Evolutionary conservation across 2,797 vertebrate species (phyloP), one percentile per base, ranked within the genome.

Genomic region (Aeoliscus strigatus): DNA sequence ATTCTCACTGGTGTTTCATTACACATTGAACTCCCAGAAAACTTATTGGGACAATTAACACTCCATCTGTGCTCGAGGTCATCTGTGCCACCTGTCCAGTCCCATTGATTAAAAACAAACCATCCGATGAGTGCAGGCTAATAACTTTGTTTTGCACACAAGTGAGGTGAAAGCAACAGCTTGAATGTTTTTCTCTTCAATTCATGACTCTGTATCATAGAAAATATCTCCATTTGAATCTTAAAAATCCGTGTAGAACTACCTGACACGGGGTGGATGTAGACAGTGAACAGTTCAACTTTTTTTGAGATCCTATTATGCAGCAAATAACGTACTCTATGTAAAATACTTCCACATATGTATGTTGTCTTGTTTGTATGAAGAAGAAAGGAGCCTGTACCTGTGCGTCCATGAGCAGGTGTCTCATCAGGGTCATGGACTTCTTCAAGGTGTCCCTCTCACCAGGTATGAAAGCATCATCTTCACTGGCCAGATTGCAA

Each of bases 351-450:
- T 21, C 3, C 3, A 21, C 18, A 21, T 3, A 3, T 21, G 9
- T 2, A n/a, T 2, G 10, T 28, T 3, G 4, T n/a, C 27, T 4
- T 2, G 4, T 8, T 11, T 3, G n/a, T 4, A 28, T 26, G 23
- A n/a, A n/a, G n/a, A n/a, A n/a, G 18, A 10, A 8, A n/a, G 16
- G 8, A 23, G 13, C 8, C 10, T 10, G 15, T 92, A 98, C 95
- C 94, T 98, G 94, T 12, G 94, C 93, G 7, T 97, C 95, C 87
- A 91, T 84, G 4, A 98, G 84, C 64, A 98, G 90, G 62, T 93
- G 94, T 62, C 93, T 91, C 94, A 98, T 96, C 70, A 98, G 48
- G 9, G 83, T 83, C 94, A 98, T 95, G 59, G 94, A 91, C 52
- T 88, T 91, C 70, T 80, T 92, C 69, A 97, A 75, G 1, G 92